These are phyloP conservation scores for Cactoblastis cactorum DNA, from an alignment of 2,888 invertebrate species.

Conservation along the genomic window DNA sequence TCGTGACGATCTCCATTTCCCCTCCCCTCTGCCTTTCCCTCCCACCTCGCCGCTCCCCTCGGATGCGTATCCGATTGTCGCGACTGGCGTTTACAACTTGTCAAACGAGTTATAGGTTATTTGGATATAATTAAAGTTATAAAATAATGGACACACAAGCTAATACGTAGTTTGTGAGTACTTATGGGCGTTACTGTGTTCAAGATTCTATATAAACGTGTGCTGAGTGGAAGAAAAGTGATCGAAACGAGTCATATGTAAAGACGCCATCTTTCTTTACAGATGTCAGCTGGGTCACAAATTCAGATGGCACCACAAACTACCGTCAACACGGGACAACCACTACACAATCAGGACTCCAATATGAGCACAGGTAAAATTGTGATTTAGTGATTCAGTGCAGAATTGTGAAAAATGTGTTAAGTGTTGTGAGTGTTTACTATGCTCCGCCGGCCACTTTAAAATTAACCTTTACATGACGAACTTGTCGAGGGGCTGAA, in stretches of 20 bases:
- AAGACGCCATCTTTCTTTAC: constrained; percentile 81
- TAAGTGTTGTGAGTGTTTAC: constrained; percentile 66
- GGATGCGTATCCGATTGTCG: constrained; percentile 78
- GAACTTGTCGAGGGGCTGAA: constrained; percentile 44
- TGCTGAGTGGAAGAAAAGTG: constrained; percentile 47
- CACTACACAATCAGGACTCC: constrained; percentile 96
- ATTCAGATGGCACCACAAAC: constrained; percentile 98
- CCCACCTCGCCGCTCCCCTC: constrained; percentile 52
- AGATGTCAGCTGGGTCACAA: constrained; percentile 98
- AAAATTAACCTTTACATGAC: constrained; percentile 49
- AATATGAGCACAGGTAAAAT: constrained; percentile 96
- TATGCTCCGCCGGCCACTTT: constrained; percentile 38
- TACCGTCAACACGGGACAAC: constrained; percentile 89
- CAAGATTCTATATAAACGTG: constrained; percentile 35
- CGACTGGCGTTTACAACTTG: constrained; percentile 76
- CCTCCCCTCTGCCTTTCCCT: constrained; percentile 45
- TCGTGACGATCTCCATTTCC: constrained; percentile 75
- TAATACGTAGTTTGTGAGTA: constrained; percentile 52
- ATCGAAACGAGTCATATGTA: constrained; percentile 77
- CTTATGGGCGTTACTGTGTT: constrained; percentile 29
- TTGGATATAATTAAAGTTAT: constrained; percentile 50
- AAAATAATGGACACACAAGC: constrained; percentile 42
- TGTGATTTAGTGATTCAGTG: constrained; percentile 67
- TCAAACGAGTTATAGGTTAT: constrained; percentile 77
- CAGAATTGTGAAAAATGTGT: constrained; percentile 54